phyloP scores from a whole-genome alignment of 2,113 vertebrate genomes.

The Naja naja region DNA sequence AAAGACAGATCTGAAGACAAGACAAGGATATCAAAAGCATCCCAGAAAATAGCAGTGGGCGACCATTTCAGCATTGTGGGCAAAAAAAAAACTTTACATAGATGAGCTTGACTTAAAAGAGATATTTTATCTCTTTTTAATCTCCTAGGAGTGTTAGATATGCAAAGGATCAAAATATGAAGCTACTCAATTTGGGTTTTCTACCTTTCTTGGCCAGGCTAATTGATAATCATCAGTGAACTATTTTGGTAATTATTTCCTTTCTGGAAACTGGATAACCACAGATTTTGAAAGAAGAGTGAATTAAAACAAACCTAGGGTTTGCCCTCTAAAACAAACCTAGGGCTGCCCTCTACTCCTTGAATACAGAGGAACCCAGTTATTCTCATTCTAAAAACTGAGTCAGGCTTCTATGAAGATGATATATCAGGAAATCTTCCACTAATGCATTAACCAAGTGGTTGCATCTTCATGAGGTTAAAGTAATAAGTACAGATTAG shows the following conservation, averaged over 20 bases:
- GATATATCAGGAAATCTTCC: background rate
- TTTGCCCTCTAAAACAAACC: too few species aligned
- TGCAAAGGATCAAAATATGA: background rate
- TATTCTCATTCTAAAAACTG: background rate
- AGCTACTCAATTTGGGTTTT: background rate
- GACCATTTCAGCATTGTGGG: background rate
- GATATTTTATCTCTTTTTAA: background rate
- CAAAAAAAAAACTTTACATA: background rate
- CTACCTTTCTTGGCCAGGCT: background rate
- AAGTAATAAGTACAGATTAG: conserved; percentile 3
- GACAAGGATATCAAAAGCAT: background rate
- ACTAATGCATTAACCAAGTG: background rate
- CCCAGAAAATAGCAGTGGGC: background rate
- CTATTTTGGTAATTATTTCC: background rate
- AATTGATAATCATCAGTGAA: background rate
- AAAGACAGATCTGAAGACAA: background rate
- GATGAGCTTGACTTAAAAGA: background rate
- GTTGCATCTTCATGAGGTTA: background rate
- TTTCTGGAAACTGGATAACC: background rate
- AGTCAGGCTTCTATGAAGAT: background rate
- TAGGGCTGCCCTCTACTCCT: background rate
- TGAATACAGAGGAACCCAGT: background rate
- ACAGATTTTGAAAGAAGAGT: background rate
- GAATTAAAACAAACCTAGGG: background rate
- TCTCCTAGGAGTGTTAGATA: background rate